These are phyloP conservation scores for Capromys pilorides DNA, from an alignment of 2,797 vertebrate species.

Conservation along the genomic window DNA sequence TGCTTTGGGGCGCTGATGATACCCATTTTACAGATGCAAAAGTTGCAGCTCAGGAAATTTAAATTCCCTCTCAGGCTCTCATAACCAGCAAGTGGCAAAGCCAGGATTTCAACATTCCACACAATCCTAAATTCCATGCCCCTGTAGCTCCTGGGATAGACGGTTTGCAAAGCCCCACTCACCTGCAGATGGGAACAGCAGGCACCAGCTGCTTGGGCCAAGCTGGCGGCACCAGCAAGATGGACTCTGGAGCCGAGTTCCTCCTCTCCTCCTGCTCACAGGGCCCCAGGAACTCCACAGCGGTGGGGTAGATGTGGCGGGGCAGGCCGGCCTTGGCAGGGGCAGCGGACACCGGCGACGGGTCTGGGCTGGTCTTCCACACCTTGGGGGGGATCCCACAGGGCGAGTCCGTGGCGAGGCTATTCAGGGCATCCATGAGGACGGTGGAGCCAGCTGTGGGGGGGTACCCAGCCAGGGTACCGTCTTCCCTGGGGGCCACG, in stretches of 20 bases:
- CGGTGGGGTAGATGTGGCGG: constrained; percentile 88
- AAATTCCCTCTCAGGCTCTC: background rate
- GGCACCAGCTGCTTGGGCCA: constrained; percentile 96
- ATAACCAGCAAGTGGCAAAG: background rate
- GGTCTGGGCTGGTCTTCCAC: constrained; percentile 93
- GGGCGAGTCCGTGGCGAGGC: constrained; percentile 87
- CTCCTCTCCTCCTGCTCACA: constrained; percentile 93
- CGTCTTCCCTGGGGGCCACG: constrained; percentile 87
- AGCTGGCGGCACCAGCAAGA: constrained; percentile 93
- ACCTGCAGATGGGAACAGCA: constrained; percentile 95
- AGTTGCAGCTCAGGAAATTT: background rate
- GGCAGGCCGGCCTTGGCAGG: constrained; percentile 88
- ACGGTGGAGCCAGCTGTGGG: constrained; percentile 85
- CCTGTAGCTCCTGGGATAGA: fast-evolving
- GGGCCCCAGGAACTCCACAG: constrained; percentile 91
- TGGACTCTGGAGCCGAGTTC: constrained; percentile 90
- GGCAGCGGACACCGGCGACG: constrained; percentile 84
- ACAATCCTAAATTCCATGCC: background rate
- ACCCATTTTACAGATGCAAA: background rate
- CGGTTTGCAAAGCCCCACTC: background rate
- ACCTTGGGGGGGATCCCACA: constrained; percentile 94
- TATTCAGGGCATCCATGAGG: constrained; percentile 91
- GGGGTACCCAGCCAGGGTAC: constrained; percentile 81
- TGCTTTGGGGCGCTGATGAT: fast-evolving
- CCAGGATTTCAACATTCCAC: background rate